Percentiles rank a stretch among this genome's conserved stretches.
These are phyloP conservation scores for Arctia plantaginis DNA, from an alignment of 2,888 invertebrate genomes.

Conservation along the genomic window DNA sequence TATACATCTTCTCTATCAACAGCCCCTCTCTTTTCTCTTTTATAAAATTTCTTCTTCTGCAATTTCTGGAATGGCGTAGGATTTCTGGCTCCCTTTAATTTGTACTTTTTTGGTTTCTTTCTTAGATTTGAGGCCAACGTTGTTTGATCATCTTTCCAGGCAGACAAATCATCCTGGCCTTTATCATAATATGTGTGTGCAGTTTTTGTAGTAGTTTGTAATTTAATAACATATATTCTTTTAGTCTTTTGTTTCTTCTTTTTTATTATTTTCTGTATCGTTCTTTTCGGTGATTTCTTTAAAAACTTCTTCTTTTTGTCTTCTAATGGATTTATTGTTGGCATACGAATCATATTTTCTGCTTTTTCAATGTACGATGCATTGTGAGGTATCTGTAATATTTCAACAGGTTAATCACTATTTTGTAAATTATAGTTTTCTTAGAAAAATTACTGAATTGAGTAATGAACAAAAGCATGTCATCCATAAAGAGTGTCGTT, in stretches of 20 bases:
- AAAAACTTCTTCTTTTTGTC: constrained; percentile 58
- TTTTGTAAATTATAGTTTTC: not conserved
- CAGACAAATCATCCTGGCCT: constrained; percentile 50
- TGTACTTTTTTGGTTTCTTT: constrained; percentile 61
- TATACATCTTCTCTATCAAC: constrained; percentile 57
- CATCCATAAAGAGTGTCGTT: not conserved
- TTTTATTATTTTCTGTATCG: constrained; percentile 80
- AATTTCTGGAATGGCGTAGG: constrained; percentile 72
- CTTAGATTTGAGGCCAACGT: constrained; percentile 62
- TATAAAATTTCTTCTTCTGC: constrained; percentile 51
- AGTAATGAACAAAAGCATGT: not conserved
- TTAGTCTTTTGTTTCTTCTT: constrained; percentile 65
- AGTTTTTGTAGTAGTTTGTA: constrained; percentile 55
- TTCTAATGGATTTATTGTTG: constrained; percentile 56
- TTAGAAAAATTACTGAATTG: not conserved
- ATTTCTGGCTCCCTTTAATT: constrained; percentile 61
- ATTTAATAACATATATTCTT: constrained; percentile 58
- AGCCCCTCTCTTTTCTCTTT: constrained; percentile 60
- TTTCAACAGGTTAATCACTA: not conserved
- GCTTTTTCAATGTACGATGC: constrained; percentile 70
- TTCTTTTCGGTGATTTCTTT: constrained; percentile 73
- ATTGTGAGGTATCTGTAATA: constrained; percentile 48
- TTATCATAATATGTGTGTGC: constrained; percentile 45
- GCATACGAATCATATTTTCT: constrained; percentile 71
- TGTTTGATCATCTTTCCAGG: constrained; percentile 51